Percentiles rank a stretch among this genome's conserved stretches.
Conservation (phyloP, 2,113 vertebrate genomes). For the Leptosomus discolor region DNA sequence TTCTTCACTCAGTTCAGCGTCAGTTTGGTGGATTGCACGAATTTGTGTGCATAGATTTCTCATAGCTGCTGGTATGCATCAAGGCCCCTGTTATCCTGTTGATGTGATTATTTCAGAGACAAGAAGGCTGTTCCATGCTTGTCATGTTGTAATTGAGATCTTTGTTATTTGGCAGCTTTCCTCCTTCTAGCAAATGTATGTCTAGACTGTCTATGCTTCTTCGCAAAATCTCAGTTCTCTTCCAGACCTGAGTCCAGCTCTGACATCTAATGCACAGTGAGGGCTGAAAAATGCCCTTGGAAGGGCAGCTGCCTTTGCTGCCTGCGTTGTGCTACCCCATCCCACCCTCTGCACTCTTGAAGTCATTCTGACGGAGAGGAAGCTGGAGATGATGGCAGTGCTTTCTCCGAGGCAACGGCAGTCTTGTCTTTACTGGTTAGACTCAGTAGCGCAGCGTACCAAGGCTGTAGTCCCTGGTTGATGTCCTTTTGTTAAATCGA, state of each 20-base stretch:
- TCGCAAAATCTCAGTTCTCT: neutral
- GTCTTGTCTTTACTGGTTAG: neutral
- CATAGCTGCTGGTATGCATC: neutral
- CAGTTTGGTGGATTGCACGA: neutral
- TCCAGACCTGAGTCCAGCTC: neutral
- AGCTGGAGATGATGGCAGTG: neutral
- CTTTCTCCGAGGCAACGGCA: neutral
- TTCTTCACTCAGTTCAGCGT: neutral
- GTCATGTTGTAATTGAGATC: slow-evolving; percentile 11
- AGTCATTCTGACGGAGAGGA: neutral
- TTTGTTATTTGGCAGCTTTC: neutral
- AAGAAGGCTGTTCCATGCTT: neutral
- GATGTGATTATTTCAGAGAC: slow-evolving; percentile 25
- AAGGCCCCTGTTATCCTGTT: neutral
- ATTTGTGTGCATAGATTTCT: neutral
- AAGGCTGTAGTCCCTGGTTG: neutral
- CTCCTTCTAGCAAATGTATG: neutral
- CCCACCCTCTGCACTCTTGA: neutral
- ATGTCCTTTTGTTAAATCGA: neutral
- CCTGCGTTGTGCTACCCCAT: neutral
- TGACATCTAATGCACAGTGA: neutral
- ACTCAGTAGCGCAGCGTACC: fast-evolving
- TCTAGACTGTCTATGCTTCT: neutral
- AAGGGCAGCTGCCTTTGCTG: neutral
- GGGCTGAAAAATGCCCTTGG: neutral